phyloP scores from a whole-genome alignment of 2,888 invertebrate genomes.

The Boloria selene region DNA sequence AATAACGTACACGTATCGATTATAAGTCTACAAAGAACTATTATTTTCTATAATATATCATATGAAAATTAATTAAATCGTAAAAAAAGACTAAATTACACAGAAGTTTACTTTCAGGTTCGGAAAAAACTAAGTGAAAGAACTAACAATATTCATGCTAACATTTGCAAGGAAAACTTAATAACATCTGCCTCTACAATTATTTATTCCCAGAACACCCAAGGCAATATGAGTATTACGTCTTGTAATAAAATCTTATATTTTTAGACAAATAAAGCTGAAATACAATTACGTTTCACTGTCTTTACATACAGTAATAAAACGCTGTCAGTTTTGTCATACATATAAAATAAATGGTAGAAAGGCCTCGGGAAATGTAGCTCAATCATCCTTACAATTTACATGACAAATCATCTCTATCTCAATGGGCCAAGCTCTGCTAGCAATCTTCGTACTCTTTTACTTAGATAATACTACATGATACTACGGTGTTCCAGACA shows the following conservation, averaged over 20 bases:
- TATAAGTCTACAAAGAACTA: too few relatives aligned
- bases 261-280: constrained; percentile 14
- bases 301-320: constrained; percentile 14
- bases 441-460: constrained; percentile 36
- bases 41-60: too few relatives aligned
- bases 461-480: constrained; percentile 35
- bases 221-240: neutral
- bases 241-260: neutral
- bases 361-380: constrained; percentile 18
- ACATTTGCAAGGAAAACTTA: neutral
- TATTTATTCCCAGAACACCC: neutral
- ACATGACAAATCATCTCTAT: constrained; percentile 38
- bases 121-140: too few relatives aligned
- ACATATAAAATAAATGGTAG: constrained; percentile 19
- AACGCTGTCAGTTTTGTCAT: constrained; percentile 2
- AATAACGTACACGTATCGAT: too few relatives aligned
- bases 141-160: too few relatives aligned
- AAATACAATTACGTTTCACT: constrained; percentile 5
- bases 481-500: constrained; percentile 44
- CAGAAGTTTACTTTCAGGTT: too few relatives aligned
- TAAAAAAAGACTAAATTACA: too few relatives aligned
- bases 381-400: constrained; percentile 37
- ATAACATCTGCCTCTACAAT: neutral
- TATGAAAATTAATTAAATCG: too few relatives aligned
- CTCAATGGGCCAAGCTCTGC: constrained; percentile 28